phyloP scores from a whole-genome alignment of 2,888 invertebrate genomes.

The Nemurella pictetii region DNA sequence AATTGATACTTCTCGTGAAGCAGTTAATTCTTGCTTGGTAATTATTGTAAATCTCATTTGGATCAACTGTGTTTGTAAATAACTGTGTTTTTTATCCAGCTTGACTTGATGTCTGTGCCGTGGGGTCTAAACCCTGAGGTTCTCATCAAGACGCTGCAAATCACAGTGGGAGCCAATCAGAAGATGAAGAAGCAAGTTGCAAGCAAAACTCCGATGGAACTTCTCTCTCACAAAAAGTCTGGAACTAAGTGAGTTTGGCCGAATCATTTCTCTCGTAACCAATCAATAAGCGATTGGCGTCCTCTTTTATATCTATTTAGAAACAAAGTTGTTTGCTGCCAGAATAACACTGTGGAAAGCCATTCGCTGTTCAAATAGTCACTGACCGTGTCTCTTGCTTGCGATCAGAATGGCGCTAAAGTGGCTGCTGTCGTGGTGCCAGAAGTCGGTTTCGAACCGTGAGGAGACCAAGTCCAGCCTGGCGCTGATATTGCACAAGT shows the following conservation, averaged over 20 bases:
- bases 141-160: slow-evolving; percentile 66
- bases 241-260: slow-evolving; percentile 42
- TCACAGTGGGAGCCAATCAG: slow-evolving; percentile 47
- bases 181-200: slow-evolving; percentile 36
- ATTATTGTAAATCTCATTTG: too few relatives aligned
- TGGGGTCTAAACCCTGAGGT: slow-evolving; percentile 67
- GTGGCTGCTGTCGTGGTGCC: slow-evolving; percentile 51
- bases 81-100: slow-evolving; percentile 58
- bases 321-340: too few relatives aligned
- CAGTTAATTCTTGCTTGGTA: too few relatives aligned
- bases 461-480: slow-evolving; percentile 69
- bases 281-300: too few relatives aligned
- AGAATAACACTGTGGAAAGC: too few relatives aligned
- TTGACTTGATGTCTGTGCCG: slow-evolving; percentile 66
- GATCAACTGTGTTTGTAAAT: too few relatives aligned
- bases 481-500: slow-evolving; percentile 59
- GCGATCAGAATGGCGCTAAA: slow-evolving; percentile 49
- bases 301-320: too few relatives aligned
- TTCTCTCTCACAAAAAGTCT: slow-evolving; percentile 44
- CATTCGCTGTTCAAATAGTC: too few relatives aligned
- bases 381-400: not conserved
- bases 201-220: not conserved
- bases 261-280: too few relatives aligned
- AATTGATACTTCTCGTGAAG: too few relatives aligned
- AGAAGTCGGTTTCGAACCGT: slow-evolving; percentile 54